Conservation (phyloP, 1,140 invertebrate species). For the Theocolax elegans region DNA sequence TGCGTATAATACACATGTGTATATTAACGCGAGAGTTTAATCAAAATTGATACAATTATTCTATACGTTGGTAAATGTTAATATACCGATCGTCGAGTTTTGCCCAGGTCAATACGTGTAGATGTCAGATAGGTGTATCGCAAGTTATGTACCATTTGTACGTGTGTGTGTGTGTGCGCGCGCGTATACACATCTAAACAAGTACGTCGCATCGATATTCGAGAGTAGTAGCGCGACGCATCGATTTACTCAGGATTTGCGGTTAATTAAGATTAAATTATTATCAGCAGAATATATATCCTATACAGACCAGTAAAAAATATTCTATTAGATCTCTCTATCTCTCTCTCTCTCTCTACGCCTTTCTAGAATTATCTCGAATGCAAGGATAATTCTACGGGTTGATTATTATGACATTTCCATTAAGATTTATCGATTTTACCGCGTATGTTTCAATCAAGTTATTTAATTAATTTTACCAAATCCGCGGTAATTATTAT, state of each 20-base stretch:
- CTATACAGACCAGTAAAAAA: background rate
- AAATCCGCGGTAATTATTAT: too few species aligned
- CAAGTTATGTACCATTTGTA: too few species aligned
- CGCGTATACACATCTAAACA: background rate
- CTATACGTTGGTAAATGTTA: background rate
- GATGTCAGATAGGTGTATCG: background rate
- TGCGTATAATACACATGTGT: too few species aligned
- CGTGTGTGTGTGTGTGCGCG: too few species aligned
- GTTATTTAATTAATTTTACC: too few species aligned
- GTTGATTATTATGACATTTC: too few species aligned
- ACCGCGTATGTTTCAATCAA: too few species aligned
- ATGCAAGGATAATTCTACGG: too few species aligned
- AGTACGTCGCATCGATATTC: constrained; percentile 15
- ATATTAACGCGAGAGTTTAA: too few species aligned
- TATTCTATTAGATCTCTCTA: background rate
- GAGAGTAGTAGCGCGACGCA: background rate
- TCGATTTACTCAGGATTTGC: constrained; percentile 5
- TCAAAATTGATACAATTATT: constrained; percentile 21
- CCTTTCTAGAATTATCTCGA: too few species aligned
- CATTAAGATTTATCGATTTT: too few species aligned
- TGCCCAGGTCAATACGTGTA: constrained; percentile 2
- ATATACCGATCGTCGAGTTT: background rate
- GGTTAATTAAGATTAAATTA: constrained; percentile 52
- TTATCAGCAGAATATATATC: constrained; percentile 2
- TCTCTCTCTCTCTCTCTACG: too few species aligned